These are phyloP conservation scores for Probosciger aterrimus DNA, from an alignment of 2,113 vertebrate genomes.

Conservation along the genomic window DNA sequence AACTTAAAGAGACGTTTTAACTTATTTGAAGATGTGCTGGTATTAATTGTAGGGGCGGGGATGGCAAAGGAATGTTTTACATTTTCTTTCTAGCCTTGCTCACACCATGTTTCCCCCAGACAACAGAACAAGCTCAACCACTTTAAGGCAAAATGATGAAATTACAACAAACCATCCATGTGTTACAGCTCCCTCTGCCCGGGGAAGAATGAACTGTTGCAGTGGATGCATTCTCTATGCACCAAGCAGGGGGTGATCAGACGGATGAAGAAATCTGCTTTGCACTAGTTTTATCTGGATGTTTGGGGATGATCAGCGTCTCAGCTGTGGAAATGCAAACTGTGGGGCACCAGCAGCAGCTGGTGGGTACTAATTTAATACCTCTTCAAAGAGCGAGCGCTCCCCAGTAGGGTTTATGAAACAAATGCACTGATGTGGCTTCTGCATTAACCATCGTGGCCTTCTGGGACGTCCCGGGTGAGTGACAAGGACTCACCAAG, in stretches of 20 bases:
- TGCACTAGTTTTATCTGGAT: not conserved
- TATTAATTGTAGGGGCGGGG: not conserved
- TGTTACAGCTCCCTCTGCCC: not conserved
- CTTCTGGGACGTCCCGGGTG: not conserved
- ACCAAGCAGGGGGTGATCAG: not conserved
- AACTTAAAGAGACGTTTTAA: not conserved
- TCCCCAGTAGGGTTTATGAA: not conserved
- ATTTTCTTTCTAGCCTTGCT: not conserved
- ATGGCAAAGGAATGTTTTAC: not conserved
- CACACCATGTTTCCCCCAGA: not conserved
- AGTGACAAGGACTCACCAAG: not conserved
- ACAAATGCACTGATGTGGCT: not conserved
- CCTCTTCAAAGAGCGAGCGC: not conserved
- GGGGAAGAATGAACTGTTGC: not conserved
- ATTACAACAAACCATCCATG: not conserved
- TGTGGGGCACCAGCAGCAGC: not conserved
- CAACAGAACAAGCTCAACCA: not conserved
- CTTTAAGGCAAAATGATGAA: not conserved
- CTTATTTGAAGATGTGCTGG: constrained; percentile 4
- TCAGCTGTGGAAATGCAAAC: not conserved
- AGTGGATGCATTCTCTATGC: not conserved
- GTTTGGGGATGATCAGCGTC: not conserved
- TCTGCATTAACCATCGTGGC: not conserved
- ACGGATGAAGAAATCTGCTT: not conserved
- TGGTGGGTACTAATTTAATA: not conserved